These are phyloP conservation scores for Liparis tanakae DNA, from an alignment of 2,797 vertebrate genomes.

Conservation along the genomic window DNA sequence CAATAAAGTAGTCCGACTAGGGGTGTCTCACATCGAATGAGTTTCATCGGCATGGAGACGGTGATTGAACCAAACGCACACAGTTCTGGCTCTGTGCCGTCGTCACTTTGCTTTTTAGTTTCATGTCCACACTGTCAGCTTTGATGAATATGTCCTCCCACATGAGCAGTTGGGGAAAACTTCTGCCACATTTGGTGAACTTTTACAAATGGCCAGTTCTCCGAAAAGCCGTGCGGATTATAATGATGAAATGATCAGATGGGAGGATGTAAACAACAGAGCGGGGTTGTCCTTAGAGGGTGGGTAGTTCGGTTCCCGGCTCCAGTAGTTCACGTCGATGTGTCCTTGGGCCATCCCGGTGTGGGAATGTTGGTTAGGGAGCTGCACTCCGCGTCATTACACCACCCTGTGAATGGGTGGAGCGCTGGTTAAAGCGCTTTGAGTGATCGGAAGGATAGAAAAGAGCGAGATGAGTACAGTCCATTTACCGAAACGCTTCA, in stretches of 20 bases:
- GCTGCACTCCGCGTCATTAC: too few relatives aligned
- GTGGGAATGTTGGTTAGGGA: too few relatives aligned
- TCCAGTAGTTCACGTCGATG: too few relatives aligned
- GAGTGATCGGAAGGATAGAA: too few relatives aligned
- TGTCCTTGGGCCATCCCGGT: too few relatives aligned
- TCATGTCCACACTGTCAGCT: slow-evolving; percentile 58
- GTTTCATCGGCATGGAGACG: slow-evolving; percentile 52
- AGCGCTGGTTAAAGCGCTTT: too few relatives aligned
- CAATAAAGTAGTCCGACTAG: slow-evolving; percentile 57
- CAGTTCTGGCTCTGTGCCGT: slow-evolving; percentile 56
- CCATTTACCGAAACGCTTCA: too few relatives aligned
- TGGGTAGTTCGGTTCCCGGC: too few relatives aligned
- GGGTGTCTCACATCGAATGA: slow-evolving; percentile 59
- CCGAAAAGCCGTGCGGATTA: slow-evolving; percentile 18
- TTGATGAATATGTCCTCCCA: slow-evolving; percentile 60
- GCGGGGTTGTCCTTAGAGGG: too few relatives aligned
- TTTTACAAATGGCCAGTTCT: slow-evolving; percentile 23
- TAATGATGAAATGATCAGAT: slow-evolving; percentile 21
- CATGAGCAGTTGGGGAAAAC: slow-evolving; percentile 54
- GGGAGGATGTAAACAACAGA: not conserved
- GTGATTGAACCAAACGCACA: slow-evolving; percentile 31
- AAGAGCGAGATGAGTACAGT: too few relatives aligned
- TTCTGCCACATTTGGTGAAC: slow-evolving; percentile 50
- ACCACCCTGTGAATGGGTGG: too few relatives aligned
- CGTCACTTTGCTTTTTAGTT: slow-evolving; percentile 64